Conservation (phyloP, 1,140 invertebrate species). For the Drosophila arawakana region DNA sequence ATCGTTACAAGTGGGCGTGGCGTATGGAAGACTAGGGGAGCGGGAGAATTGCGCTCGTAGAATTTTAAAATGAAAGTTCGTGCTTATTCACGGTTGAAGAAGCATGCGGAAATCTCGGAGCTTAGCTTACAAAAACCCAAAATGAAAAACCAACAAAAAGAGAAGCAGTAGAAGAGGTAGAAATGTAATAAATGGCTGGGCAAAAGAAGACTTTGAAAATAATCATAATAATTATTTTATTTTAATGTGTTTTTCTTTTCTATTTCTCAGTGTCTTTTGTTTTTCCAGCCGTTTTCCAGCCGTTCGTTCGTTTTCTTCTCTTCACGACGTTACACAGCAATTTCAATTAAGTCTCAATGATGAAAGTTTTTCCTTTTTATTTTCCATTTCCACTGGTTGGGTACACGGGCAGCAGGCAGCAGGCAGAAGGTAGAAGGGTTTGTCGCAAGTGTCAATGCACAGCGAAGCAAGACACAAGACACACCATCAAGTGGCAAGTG, state of each 20-base stretch:
- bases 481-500: slow-evolving; percentile 69
- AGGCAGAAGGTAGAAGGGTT: slow-evolving; percentile 12
- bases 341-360: slow-evolving; percentile 72
- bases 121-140: slow-evolving; percentile 9
- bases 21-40: neutral
- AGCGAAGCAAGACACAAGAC: slow-evolving; percentile 69
- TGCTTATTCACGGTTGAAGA: slow-evolving; percentile 81
- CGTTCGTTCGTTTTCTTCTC: slow-evolving; percentile 57
- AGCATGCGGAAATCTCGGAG: slow-evolving; percentile 75
- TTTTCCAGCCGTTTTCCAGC: slow-evolving; percentile 40
- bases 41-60: slow-evolving; percentile 52
- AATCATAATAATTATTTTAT: slow-evolving; percentile 73
- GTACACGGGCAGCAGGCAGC: too few relatives aligned
- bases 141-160: neutral
- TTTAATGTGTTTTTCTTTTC: slow-evolving; percentile 70
- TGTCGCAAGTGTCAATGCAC: slow-evolving; percentile 44
- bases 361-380: slow-evolving; percentile 47
- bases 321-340: slow-evolving; percentile 71
- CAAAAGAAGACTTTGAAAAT: slow-evolving; percentile 32
- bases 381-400: neutral
- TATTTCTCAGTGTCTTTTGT: slow-evolving; percentile 13
- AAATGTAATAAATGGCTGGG: slow-evolving; percentile 52
- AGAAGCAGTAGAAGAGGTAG: neutral
- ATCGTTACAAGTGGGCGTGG: slow-evolving; percentile 32
- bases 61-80: slow-evolving; percentile 83